Evolutionary conservation across 2,797 vertebrate species (phyloP), one percentile per base, ranked within the genome.

Genomic region (Pangasius macronema): DNA sequence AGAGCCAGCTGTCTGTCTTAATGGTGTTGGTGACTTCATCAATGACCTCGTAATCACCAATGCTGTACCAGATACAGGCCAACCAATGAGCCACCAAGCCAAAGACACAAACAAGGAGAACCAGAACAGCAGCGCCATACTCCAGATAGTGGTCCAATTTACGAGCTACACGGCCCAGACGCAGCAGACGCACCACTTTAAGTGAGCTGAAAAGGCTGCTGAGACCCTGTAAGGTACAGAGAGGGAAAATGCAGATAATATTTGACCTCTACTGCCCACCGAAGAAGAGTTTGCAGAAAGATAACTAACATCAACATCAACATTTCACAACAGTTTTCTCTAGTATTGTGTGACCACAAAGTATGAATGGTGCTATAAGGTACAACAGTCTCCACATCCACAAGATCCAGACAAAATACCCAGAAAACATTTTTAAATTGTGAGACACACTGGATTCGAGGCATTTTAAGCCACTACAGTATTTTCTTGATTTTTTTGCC

Each of bases 51-150:
- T 97, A 97, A 93, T 97, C 97, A 75, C 97, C 97, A 0, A 97
- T 97, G 93, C 96, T 97, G 91, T 97, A 97, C 97, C 97, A 97
- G 91, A 97, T 97, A 93, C 97, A 97, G 90, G 97, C 97, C 72
- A 97, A 94, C 97, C 97, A 97, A 92, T 97, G 97, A 83, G 97
- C 97, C 33, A 96, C 97, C 63, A 97, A 94, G 84, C 97, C 97
- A 86, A 97, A 97, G 2, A 97, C 97, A 63, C 97, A 97, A 10
- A 97, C 97, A 91, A 97, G 70, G 70, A 97, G 96, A 84, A 97
- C 97, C 39, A 97, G 94, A 49, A 97, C 97, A 0, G 97, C 97
- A 2, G 97, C 97, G 30, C 97, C 97, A 0, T 97, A 97, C 59
- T 97, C 97, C 90, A 97, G 92, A 84, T 97, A 97, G 91, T 97